Evolutionary conservation across 92 coral and sea anemone genomes (phyloP).

Genomic region (Montipora capitata): DNA sequence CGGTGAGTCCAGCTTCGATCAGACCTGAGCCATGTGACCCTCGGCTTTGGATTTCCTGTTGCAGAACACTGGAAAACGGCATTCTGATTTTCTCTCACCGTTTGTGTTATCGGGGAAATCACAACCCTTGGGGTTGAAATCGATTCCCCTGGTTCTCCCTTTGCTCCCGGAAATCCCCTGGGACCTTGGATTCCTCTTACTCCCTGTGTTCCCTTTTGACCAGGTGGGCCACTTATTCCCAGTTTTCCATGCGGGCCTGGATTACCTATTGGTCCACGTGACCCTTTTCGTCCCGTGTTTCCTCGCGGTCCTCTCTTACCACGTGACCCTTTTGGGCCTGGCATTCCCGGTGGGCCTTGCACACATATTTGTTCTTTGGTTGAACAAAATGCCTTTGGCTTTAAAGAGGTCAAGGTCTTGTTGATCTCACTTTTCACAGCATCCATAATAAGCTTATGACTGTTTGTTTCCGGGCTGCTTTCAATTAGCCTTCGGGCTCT

Average conservation of each 20-base stretch:
- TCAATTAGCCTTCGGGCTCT: slow-evolving; percentile 15
- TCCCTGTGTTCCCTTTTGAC: slow-evolving; percentile 8
- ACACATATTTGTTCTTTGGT: slow-evolving; percentile 9
- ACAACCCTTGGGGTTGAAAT: slow-evolving; percentile 21
- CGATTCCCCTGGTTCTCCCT: slow-evolving; percentile 48
- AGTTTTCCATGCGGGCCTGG: slow-evolving; percentile 45
- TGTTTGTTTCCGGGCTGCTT: neutral
- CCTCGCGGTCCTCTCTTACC: slow-evolving; percentile 50
- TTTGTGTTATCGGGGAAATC: slow-evolving; percentile 14
- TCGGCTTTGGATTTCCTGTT: slow-evolving; percentile 31
- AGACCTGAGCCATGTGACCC: slow-evolving; percentile 8
- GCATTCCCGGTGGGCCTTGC: slow-evolving; percentile 62
- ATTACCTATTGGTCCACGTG: slow-evolving; percentile 20
- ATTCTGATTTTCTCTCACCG: slow-evolving; percentile 38
- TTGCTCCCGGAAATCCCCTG: slow-evolving; percentile 33
- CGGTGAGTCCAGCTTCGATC: neutral
- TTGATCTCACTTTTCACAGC: slow-evolving; percentile 43
- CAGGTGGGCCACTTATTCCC: slow-evolving; percentile 25
- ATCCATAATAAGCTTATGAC: neutral
- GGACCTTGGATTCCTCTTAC: slow-evolving; percentile 16
- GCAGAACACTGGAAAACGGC: slow-evolving; percentile 48
- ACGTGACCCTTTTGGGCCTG: slow-evolving; percentile 35
- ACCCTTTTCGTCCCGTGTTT: slow-evolving; percentile 31
- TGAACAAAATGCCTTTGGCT: slow-evolving; percentile 31
- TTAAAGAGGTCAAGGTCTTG: slow-evolving; percentile 31